Evolutionary conservation across 2,113 vertebrate species (phyloP).

Genomic region (Pitta sordida): DNA sequence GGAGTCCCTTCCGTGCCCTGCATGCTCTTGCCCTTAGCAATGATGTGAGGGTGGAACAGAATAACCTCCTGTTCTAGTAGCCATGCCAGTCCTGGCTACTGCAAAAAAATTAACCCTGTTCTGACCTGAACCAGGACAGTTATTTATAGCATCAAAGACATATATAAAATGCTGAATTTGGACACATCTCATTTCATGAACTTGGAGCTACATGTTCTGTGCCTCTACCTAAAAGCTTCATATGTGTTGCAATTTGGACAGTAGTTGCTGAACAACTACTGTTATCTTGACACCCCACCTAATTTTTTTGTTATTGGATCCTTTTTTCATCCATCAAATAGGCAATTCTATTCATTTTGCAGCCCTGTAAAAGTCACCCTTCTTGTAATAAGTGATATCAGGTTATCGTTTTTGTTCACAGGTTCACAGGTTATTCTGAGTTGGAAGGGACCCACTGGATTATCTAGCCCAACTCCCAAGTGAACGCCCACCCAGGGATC

Average conservation of each 20-base stretch:
- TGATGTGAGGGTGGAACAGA: background rate
- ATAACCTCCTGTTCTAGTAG: background rate
- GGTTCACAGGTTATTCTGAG: no score
- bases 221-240: background rate
- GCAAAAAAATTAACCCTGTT: background rate
- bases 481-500: no score
- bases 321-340: background rate
- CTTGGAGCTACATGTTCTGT: background rate
- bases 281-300: background rate
- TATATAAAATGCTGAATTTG: background rate
- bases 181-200: background rate
- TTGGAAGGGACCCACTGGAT: no score
- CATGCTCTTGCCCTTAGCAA: no score
- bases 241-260: background rate
- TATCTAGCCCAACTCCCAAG: no score
- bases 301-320: background rate
- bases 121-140: background rate
- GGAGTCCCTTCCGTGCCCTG: background rate
- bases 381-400: background rate
- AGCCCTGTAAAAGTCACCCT: background rate
- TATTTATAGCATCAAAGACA: background rate
- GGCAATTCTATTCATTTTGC: background rate
- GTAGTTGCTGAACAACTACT: background rate
- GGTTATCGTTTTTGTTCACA: background rate
- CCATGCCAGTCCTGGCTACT: background rate